Percentiles rank a stretch among this genome's conserved stretches.
These are phyloP conservation scores for Passer montanus DNA, from an alignment of 2,113 vertebrate genomes.

Conservation along the genomic window DNA sequence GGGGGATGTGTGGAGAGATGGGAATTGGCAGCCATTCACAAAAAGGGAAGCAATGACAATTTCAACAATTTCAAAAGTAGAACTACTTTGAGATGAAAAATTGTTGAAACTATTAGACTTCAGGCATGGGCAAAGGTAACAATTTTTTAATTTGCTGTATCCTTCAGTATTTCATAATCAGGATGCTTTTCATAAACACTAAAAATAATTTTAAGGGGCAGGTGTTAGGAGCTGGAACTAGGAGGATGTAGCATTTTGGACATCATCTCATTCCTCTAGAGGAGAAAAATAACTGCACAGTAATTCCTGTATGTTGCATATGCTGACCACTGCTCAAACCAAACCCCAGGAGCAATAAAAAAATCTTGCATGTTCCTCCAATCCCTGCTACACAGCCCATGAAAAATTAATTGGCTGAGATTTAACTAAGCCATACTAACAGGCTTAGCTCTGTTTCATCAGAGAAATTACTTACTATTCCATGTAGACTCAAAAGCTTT, in stretches of 20 bases:
- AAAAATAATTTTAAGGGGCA: neutral
- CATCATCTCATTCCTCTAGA: neutral
- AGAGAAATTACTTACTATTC: neutral
- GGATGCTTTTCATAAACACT: neutral
- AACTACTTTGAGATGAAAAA: neutral
- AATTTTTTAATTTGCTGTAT: neutral
- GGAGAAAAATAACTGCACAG: neutral
- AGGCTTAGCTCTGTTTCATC: neutral
- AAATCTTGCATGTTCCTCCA: neutral
- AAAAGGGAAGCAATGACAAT: neutral
- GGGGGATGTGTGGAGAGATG: neutral
- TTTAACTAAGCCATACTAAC: neutral
- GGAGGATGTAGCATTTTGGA: neutral
- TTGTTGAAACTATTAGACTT: neutral
- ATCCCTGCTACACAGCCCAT: neutral
- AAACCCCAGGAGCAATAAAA: neutral
- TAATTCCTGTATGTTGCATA: neutral
- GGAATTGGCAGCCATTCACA: neutral
- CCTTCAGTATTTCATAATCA: neutral
- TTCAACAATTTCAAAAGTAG: neutral
- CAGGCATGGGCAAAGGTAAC: neutral
- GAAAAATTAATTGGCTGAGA: constrained; percentile 41
- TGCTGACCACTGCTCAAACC: neutral
- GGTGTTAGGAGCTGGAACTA: neutral
- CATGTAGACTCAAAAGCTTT: neutral